Evolutionary conservation across 64 coral and sea anemone species (phyloP).

Genomic region (Cladopsammia gracilis): DNA sequence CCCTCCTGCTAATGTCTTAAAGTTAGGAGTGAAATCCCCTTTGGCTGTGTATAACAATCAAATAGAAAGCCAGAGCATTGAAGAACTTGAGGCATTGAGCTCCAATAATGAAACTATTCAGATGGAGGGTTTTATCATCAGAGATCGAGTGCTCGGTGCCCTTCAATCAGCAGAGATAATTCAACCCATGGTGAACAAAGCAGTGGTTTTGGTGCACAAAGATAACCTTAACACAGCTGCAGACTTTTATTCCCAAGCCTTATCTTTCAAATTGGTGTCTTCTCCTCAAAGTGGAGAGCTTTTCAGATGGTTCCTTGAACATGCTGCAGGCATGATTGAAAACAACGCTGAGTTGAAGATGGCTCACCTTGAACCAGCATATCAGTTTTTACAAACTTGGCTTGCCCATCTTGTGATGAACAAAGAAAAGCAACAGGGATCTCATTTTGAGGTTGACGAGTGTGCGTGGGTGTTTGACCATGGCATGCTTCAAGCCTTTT

Average conservation of each 20-base stretch:
- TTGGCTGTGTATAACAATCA: slow-evolving; percentile 41
- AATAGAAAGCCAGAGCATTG: slow-evolving; percentile 53
- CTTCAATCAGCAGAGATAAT: slow-evolving; percentile 1
- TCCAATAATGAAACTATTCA: slow-evolving; percentile 32
- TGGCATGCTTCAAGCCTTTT: slow-evolving; percentile 53
- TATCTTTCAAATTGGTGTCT: slow-evolving; percentile 20
- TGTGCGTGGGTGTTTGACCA: slow-evolving; percentile 50
- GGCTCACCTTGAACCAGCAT: slow-evolving; percentile 11
- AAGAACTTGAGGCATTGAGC: slow-evolving; percentile 58
- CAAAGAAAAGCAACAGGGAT: background rate
- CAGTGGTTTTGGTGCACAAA: background rate
- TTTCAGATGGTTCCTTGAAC: slow-evolving; percentile 10
- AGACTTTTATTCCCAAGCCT: slow-evolving; percentile 12
- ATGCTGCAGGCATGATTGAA: slow-evolving; percentile 39
- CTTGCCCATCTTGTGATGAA: background rate
- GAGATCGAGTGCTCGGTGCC: slow-evolving; percentile 67
- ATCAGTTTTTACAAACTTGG: slow-evolving; percentile 20
- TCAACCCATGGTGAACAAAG: slow-evolving; percentile 14
- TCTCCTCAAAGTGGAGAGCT: background rate
- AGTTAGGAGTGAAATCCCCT: background rate
- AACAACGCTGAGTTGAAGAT: background rate
- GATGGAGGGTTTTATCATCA: slow-evolving; percentile 68
- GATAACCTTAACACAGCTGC: background rate
- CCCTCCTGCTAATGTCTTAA: slow-evolving; percentile 2
- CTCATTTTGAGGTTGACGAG: slow-evolving; percentile 22